Evolutionary conservation across 2,888 invertebrate genomes (phyloP), one percentile per base, ranked within the genome.

Genomic region (Polyploca ridens): DNA sequence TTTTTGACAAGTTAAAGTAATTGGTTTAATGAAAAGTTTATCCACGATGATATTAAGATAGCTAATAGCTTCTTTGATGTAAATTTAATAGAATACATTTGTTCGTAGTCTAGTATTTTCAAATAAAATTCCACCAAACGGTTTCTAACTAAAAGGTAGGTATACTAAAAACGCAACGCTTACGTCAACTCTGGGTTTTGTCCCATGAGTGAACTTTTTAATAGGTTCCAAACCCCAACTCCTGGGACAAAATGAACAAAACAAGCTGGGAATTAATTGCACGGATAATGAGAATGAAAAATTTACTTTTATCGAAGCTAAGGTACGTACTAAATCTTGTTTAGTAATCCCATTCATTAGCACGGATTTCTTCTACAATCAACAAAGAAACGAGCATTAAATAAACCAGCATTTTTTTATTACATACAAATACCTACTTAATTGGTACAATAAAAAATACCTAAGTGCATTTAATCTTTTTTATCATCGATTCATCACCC

Each of bases 191-290:
- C 54, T 66, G 44, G 67, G 65, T 75, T 66, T 66, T 68, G 66
- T 70, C 71, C 69, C 73, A 58, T 60, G 44, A 68, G 75, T n/a
- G 68, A 68, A 76, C 70, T 75, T 76, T 76, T 77, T 73, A 76
- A 76, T 71, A 75, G 75, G 73, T 75, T 76, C 72, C 71, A 71
- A 65, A 67, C 75, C 75, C 75, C 69, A 66, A 73, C 71, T 67
- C 71, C 67, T 41, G 16, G 64, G 64, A 65, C 62, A 64, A 70
- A 74, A 72, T 70, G 62, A 69, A 68, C 67, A 63, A 67, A 78
- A 77, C 71, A 77, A 77, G 76, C 71, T 71, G 62, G 66, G 65
- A 69, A 67, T 69, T 74, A 67, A 72, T 74, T 72, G 68, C 58
- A 65, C n/a, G 62, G 63, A 65, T 70, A 71, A 71, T 69, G 69